These are phyloP conservation scores for Mobula birostris DNA, from an alignment of 2,113 vertebrate genomes.

Conservation along the genomic window DNA sequence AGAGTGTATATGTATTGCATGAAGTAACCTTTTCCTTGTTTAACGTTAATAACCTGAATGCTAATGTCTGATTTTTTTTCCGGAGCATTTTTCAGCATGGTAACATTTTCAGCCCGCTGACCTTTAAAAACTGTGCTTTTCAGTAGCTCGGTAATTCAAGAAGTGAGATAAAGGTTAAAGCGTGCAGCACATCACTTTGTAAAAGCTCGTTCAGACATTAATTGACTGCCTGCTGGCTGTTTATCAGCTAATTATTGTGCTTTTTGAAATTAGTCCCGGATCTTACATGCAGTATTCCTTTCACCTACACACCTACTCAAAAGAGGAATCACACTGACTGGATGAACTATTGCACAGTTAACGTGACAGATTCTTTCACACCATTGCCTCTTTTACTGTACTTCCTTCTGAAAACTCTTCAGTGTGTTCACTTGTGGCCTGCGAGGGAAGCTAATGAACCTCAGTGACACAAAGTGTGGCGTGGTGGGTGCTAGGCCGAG, in stretches of 20 bases:
- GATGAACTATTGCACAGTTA: not conserved
- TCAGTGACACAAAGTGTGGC: not conserved
- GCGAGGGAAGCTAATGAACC: not conserved
- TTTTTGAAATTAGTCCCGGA: conserved; percentile 22
- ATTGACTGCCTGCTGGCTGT: conserved; percentile 31
- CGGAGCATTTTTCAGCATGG: not conserved
- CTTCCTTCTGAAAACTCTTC: not conserved
- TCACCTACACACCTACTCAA: not conserved
- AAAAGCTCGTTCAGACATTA: not conserved
- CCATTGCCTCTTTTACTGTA: not conserved
- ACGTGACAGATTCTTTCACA: not conserved
- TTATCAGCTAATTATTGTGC: conserved; percentile 35
- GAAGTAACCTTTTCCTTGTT: conserved; percentile 15
- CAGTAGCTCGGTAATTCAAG: conserved; percentile 10
- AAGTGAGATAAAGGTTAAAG: conserved; percentile 31
- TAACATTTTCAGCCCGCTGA: conserved; percentile 12
- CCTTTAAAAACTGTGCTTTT: conserved; percentile 25
- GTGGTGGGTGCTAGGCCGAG: not conserved
- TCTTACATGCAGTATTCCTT: conserved; percentile 10
- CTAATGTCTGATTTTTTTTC: not conserved
- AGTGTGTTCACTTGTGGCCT: not conserved
- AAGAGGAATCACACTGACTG: not conserved
- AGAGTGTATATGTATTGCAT: not conserved
- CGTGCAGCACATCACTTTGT: not conserved
- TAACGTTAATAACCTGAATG: conserved; percentile 23